Evolutionary conservation across 1,140 invertebrate species (phyloP), one percentile per base, ranked within the genome.

Genomic region (Pollicipes pollicipes): DNA sequence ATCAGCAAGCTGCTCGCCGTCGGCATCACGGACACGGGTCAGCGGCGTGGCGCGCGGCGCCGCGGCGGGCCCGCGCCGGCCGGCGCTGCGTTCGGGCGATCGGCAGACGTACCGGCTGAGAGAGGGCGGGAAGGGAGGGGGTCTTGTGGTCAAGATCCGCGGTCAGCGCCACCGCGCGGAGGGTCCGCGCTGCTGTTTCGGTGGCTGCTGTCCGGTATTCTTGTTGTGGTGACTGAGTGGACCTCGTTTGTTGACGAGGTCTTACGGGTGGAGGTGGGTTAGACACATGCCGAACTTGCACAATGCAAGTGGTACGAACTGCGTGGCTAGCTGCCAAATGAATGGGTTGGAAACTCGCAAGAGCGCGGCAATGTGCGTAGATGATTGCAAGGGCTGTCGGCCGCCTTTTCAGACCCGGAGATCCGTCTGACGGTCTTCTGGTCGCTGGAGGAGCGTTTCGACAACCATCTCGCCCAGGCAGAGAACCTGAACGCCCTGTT

Each of bases 401-500:
- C 30, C 73, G 72, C 70, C 72, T 69, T 78, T 76, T 45, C 76
- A 86, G 95, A 98, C 80, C 85, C 91, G 31, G 92, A 97, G 80
- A 95, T 99, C 1, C 84, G 97, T 8, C 90, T 91, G 75, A 90
- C 91, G 82, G 97, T 99, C 0, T 81, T 99, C 3, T 88, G 89
- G 66, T 97, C 93, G 0, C 79, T 99, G n/a, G 91, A 96, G 77
- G 87, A 91, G 72, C 88, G 88, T 17, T 99, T 99, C 81, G 93
- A 99, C 77, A 86, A 86, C 28, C 91, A 98, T 79, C 80, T 99
- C 66, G 95, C 95, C 0, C 95, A 99, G 81, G 90, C 95, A 2
- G 94, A 98, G 79, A 97, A 95, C 73, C 81, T 99, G 0, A 91
- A 89, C 74, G 89, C 90, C 0, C 81, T 99, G 13, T 97, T 98